Conservation (phyloP, 2,797 vertebrate genomes). For the Buceros bicornis region DNA sequence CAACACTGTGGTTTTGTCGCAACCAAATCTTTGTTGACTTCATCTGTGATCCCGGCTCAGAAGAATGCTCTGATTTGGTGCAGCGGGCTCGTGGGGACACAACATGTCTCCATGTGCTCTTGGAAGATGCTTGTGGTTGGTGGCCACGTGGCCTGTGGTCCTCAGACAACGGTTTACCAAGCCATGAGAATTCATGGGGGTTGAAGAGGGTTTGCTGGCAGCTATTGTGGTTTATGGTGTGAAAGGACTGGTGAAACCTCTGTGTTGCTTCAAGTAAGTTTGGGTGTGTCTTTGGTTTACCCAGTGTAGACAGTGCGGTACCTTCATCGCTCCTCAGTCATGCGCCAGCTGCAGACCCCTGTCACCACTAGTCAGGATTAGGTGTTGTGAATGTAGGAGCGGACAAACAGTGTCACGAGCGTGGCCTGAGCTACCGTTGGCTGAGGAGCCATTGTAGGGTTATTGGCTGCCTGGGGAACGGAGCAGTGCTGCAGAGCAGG, state of each 20-base stretch:
- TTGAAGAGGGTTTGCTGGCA: not conserved
- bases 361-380: not conserved
- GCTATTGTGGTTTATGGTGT: not conserved
- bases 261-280: not conserved
- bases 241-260: not conserved
- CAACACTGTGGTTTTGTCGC: slow-evolving; percentile 20
- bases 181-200: not conserved
- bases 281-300: not conserved
- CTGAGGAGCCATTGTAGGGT: not conserved
- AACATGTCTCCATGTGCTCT: not conserved
- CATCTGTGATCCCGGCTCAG: slow-evolving; percentile 16
- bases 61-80: slow-evolving; percentile 27
- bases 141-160: not conserved
- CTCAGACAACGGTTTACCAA: slow-evolving; percentile 1
- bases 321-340: accelerated
- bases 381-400: not conserved
- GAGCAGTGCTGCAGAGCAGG: not conserved
- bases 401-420: not conserved
- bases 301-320: accelerated
- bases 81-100: not conserved
- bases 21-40: not conserved
- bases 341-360: not conserved
- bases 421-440: not conserved
- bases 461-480: not conserved
- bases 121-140: slow-evolving; percentile 36